Evolutionary conservation across 92 coral and sea anemone species (phyloP), one percentile per base, ranked within the genome.

Genomic region (Phenganax marumi): DNA sequence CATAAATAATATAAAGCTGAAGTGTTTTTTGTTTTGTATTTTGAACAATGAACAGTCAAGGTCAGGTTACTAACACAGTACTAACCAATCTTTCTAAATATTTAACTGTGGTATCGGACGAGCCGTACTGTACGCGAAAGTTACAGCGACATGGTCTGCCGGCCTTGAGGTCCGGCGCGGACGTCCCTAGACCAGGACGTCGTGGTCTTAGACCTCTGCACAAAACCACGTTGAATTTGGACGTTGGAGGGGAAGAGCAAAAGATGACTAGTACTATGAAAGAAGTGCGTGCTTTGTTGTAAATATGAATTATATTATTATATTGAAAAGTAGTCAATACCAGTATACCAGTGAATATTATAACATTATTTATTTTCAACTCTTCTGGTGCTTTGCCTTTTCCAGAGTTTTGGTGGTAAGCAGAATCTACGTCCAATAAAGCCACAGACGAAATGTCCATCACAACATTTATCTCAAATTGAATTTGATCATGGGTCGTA

Each of bases 381-480:
- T 33, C 43, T 33, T 33, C 43, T 33, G 43, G 3, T 1, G 2
- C 43, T 33, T 33, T 33, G 43, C 25, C n/a, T 56, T 60, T 62
- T 61, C 14, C 82, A 95, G 98, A 92, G 92, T 70, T 95, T 89
- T 81, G 88, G 95, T 17, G 98, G 98, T 24, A 86, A 87, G n/a
- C 91, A 85, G 79, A 68, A 79, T 25, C 70, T 91, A 60, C 57
- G 69, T 47, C 89, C 96, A 3, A 88, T 91, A 57, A 85, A 78
- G n/a, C 86, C 92, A 65, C 94, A 93, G 0, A 91, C 88, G 21
- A 86, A 87, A 6, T 90, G 65, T 75, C 98, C 98, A 0, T 95
- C 98, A 5, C 93, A 89, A 63, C 98, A 95, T 78, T 86, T 91
- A 6, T 95, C 98, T 49, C 97, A 95, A 9, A 89, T 95, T 82